A percentile compares a stretch with the other conserved stretches of the same genome.
These are phyloP conservation scores for Neuroterus valhalla DNA, from an alignment of 1,140 invertebrate genomes.

Conservation along the genomic window DNA sequence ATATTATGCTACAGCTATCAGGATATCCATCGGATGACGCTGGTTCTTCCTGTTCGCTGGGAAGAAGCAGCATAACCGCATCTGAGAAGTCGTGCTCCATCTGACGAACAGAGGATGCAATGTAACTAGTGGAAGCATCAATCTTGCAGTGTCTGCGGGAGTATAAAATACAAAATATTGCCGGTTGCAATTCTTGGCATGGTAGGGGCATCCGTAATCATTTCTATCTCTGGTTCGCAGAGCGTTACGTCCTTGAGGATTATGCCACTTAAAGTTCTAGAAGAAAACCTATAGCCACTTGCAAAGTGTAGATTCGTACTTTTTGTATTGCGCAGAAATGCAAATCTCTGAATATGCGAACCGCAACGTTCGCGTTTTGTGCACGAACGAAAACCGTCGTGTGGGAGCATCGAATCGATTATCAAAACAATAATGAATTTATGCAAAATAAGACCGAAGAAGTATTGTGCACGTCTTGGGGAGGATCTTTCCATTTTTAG, in stretches of 20 bases:
- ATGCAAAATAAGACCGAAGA: too few relatives aligned
- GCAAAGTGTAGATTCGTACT: neutral
- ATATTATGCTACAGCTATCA: slow-evolving; percentile 25
- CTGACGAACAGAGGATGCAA: slow-evolving; percentile 15
- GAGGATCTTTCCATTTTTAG: too few relatives aligned
- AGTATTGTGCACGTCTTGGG: too few relatives aligned
- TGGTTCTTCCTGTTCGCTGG: neutral
- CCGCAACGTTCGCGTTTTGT: too few relatives aligned
- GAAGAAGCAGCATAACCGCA: neutral
- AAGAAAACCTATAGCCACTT: neutral
- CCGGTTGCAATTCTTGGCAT: neutral
- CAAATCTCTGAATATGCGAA: too few relatives aligned
- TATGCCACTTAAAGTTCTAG: slow-evolving; percentile 12
- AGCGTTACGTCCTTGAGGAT: slow-evolving; percentile 26
- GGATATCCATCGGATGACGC: slow-evolving; percentile 5
- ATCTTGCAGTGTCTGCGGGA: slow-evolving; percentile 6
- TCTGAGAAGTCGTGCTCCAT: slow-evolving; percentile 30
- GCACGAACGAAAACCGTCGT: too few relatives aligned
- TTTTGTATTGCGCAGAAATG: too few relatives aligned
- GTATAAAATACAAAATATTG: slow-evolving; percentile 17
- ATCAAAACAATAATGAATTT: too few relatives aligned
- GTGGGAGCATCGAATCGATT: too few relatives aligned
- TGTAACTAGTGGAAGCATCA: slow-evolving; percentile 28
- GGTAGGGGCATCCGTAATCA: slow-evolving; percentile 20
- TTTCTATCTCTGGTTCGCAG: slow-evolving; percentile 25